phyloP scores from a whole-genome alignment of 2,797 vertebrate genomes.

The Tenualosa thibaudeaui region DNA sequence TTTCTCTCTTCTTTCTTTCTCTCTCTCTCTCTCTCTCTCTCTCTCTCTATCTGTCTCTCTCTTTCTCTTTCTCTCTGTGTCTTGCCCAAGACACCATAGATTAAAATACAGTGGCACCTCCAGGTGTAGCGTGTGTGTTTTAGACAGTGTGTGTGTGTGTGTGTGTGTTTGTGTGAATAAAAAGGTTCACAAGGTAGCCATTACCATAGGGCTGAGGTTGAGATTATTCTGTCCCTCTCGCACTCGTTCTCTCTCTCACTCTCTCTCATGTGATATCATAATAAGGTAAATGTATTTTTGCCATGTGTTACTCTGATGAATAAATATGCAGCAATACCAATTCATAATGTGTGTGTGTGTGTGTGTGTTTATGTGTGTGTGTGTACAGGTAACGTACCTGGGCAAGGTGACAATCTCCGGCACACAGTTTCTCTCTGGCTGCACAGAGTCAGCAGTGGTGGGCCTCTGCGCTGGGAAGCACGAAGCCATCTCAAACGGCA shows the following conservation, averaged over 20 bases:
- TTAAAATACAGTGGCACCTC: background rate
- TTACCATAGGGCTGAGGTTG: background rate
- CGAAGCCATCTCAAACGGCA: slow-evolving; percentile 72
- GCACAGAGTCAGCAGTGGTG: slow-evolving; percentile 93
- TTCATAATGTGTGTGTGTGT: slow-evolving; percentile 24
- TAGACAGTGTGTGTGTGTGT: background rate
- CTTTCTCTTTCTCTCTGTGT: too few species aligned
- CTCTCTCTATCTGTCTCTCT: too few species aligned
- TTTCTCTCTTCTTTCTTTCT: too few species aligned
- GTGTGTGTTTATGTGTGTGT: background rate
- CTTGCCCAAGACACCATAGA: too few species aligned
- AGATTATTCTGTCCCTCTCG: background rate
- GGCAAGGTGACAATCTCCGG: slow-evolving; percentile 92
- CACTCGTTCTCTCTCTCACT: background rate
- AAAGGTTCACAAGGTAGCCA: background rate
- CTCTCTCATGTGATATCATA: background rate
- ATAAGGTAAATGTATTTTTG: background rate
- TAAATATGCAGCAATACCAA: background rate
- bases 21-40: too few species aligned
- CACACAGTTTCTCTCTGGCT: slow-evolving; percentile 93
- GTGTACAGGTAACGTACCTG: slow-evolving; percentile 88
- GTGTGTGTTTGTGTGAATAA: background rate
- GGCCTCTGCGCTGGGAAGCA: slow-evolving; percentile 86
- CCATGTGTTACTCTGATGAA: background rate
- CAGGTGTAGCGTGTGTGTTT: background rate